phyloP scores from a whole-genome alignment of 2,888 invertebrate species.

The Drosophila affinis region DNA sequence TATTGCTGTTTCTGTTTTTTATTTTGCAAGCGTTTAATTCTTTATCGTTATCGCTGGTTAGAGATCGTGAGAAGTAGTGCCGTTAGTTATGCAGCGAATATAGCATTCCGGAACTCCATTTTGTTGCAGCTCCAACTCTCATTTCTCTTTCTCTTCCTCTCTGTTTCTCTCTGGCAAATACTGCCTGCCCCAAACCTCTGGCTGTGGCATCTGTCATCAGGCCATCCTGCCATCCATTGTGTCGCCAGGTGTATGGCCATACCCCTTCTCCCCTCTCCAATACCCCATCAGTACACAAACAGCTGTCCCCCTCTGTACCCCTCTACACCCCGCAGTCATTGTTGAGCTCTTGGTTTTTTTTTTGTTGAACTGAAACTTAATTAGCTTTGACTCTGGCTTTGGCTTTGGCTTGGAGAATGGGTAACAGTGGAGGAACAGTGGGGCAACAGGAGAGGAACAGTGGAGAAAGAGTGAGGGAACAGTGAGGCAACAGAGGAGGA shows the following conservation, averaged over 20 bases:
- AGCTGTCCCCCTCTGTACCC: neutral
- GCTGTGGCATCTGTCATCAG: conserved; percentile 27
- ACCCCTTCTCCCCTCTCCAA: neutral
- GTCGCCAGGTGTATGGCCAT: conserved; percentile 32
- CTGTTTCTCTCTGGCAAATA: too few species aligned
- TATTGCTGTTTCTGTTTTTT: conserved; percentile 26
- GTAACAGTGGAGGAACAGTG: too few species aligned
- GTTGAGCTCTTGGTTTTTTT: conserved; percentile 33
- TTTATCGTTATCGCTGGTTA: conserved; percentile 47
- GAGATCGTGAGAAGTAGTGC: conserved; percentile 70
- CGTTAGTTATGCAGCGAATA: conserved; percentile 19
- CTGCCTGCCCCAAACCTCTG: conserved; percentile 7
- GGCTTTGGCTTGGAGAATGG: conserved; percentile 7
- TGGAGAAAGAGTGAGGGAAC: too few species aligned
- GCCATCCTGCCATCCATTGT: conserved; percentile 22
- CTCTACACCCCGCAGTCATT: conserved; percentile 29
- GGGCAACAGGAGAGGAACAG: neutral
- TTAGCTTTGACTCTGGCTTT: conserved; percentile 63
- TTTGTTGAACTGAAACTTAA: conserved; percentile 53
- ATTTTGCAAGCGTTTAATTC: conserved; percentile 58
- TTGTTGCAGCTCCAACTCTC: conserved; percentile 12
- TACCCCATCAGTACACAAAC: neutral
- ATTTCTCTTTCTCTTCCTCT: conserved; percentile 1
- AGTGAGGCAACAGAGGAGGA: neutral
- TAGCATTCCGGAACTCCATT: neutral